Base-by-base conservation (phyloP, 92 coral and sea anemone genomes). In the Epizoanthus ramosus region DNA sequence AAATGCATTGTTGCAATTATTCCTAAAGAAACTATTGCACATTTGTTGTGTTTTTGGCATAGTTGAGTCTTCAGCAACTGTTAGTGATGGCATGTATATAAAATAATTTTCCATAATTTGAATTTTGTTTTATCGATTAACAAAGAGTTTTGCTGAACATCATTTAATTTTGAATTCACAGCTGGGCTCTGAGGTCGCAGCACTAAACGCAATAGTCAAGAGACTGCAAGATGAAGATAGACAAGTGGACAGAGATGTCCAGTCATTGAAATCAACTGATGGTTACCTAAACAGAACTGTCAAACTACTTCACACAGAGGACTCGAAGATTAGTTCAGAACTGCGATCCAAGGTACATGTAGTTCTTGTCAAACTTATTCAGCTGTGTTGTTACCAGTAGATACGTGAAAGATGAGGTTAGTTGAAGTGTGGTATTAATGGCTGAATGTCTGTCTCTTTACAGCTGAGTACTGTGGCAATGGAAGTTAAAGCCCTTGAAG, bases 241-340 rank as follows among this genome's bases (percentile, higher is more conserved):
- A 77, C 47, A 28, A 41, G 82, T 77, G 54, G 54, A 1, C 54
- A 50, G 15, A 50, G 54, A 50, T 61, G 70, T 77, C 13, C 41
- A 60, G 8, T 9, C 28, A 4, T 7, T 77, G 58, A 77, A 41
- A 14, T 77, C 43, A 6, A 61, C 82, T 10, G 71, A 77, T 63
- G 41, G 71, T 22, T 77, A 43, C 66, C 28, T 77, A 15, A 77
- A 77, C 71, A 61, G 31, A 63, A 77, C 82, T 35, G 82, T 77
- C 23, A 22, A 63, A 50, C 39, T 37, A 2, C 82, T 77, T 19
- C 82, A 23, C 16, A 57, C 43, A 41, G 71, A 77, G 52, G 82
- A 77, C 28, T 39, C 21, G 3, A 77, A 77, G 22, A 77, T 77
- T 41, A 56, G 22, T 5, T 39, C 82, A 77, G 16, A 22, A 1